Base-by-base conservation (phyloP, 2,888 invertebrate genomes). In the Volucella inflata region DNA sequence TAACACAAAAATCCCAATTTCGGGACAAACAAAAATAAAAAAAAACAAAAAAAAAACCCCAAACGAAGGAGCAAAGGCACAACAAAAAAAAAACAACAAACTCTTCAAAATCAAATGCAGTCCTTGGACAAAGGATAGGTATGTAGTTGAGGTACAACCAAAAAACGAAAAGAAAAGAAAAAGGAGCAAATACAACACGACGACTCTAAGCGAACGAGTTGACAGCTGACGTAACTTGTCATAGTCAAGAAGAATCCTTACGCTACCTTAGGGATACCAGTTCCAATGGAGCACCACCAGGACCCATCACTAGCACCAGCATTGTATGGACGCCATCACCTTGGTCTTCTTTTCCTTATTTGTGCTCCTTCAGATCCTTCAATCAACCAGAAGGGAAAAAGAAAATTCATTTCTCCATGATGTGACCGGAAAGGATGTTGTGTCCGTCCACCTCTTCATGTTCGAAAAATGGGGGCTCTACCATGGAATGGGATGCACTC, bases 161-260 rank as follows among this genome's bases (percentile, higher is more conserved):
- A 77, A 46, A 44, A 44, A 21, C 30, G 16, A 48, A 62, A 44
- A 12, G 67, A 42, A 59, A 8, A 51, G 21, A 67, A 50, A 38
- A 21, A 68, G 42, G 42, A 21, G 55, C 65, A 72, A 71, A 82
- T 67, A 83, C 76, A 85, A 76, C 71, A 85, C 60, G 65, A 85
- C 60, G 65, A 72, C 81, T 79, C 64, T 46, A 81, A 81, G 76
- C 72, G 62, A 81, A 85, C 76, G 76, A 85, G 85, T 81, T 85
- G 85, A 85, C 85, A 85, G 85, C 85, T 85, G 85, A 85, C 85
- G 85, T 85, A 85, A 85, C 85, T 85, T 85, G 85, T 85, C 85
- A 85, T 85, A 85, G 85, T 85, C 81, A 85, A 85, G 85, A 85
- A 85, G 85, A 85, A 85, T 85, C 85, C 81, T 85, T 81, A 85